Base-by-base conservation (phyloP, 2,888 invertebrate genomes). In the Crocallis elinguaria region DNA sequence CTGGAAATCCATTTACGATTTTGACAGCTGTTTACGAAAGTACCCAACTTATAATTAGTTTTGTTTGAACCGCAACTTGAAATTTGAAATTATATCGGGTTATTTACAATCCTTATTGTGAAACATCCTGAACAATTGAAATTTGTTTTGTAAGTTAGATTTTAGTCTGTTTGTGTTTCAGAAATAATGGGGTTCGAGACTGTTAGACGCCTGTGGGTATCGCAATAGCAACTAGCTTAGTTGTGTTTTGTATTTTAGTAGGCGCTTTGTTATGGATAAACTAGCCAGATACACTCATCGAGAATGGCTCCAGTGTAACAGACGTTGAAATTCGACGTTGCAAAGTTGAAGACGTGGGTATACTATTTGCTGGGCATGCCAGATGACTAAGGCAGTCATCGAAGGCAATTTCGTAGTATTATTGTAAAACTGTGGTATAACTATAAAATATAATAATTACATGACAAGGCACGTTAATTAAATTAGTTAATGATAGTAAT, bases 11-110 rank as follows among this genome's bases (percentile, higher is more conserved):
- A 52, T 52, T 61, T 58, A 39, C 29, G 41, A 59, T 64, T 54
- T 54, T 25, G 60, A 62, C 60, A 62, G 57, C 50, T 59, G 61
- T 53, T 64, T 39, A 42, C 38, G 44, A 37, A 35, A 49, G 36
- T 30, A 32, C 32, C 27, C 4, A 61, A 61, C 44, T 63, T 63
- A 39, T 57, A 65, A 68, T 65, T 62, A 57, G 54, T 65, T 63
- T 57, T 61, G 54, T 58, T 62, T 46, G 2, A 33, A 8, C 4
- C 33, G n/a, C 33, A 16, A 33, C 2, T 33, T 33, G 33, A 29
- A 29, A 29, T 11, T 29, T 8, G n/a, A 9, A 25, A 25, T 25
- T 25, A 25, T 1, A 25, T n/a, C 25, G n/a, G n/a, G n/a, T n/a
- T n/a, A 25, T 25, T 25, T n/a, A 25, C 25, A 25, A 25, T 9